phyloP scores from a whole-genome alignment of 92 coral and sea anemone species.

The Pocillopora grandis region DNA sequence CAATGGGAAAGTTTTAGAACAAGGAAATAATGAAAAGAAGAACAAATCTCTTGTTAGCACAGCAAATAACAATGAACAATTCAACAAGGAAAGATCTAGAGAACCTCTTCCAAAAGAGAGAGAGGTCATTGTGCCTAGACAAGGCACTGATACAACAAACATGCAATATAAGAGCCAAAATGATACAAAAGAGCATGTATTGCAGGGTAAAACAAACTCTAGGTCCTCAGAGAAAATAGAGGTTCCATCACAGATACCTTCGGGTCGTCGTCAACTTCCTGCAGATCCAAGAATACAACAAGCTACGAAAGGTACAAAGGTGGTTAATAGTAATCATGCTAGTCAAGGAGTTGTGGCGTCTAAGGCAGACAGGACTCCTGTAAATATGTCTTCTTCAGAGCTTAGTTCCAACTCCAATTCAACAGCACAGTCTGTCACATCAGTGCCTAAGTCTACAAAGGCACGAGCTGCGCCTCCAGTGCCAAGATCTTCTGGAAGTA shows the following conservation, averaged over 20 bases:
- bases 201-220: conserved; percentile 8
- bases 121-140: conserved; percentile 1
- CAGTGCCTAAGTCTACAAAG: conserved; percentile 58
- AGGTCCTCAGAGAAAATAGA: not conserved
- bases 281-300: conserved; percentile 12
- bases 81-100: not conserved
- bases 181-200: conserved; percentile 8
- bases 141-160: conserved; percentile 3
- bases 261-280: conserved; percentile 35
- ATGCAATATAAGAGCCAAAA: conserved; percentile 3
- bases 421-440: not conserved
- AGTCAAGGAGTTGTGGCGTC: conserved; percentile 11
- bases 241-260: not conserved
- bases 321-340: not conserved
- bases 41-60: conserved; percentile 2
- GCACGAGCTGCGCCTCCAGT: conserved; percentile 62
- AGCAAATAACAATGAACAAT: not conserved
- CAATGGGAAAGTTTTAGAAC: not conserved
- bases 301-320: conserved; percentile 1
- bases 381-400: conserved; percentile 35
- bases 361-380: conserved; percentile 42
- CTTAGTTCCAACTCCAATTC: conserved; percentile 19
- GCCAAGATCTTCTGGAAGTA: conserved; percentile 63
- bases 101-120: not conserved
- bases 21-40: conserved; percentile 22